These are phyloP conservation scores for Zaprionus lineosus DNA, from an alignment of 2,888 invertebrate species.

Conservation along the genomic window DNA sequence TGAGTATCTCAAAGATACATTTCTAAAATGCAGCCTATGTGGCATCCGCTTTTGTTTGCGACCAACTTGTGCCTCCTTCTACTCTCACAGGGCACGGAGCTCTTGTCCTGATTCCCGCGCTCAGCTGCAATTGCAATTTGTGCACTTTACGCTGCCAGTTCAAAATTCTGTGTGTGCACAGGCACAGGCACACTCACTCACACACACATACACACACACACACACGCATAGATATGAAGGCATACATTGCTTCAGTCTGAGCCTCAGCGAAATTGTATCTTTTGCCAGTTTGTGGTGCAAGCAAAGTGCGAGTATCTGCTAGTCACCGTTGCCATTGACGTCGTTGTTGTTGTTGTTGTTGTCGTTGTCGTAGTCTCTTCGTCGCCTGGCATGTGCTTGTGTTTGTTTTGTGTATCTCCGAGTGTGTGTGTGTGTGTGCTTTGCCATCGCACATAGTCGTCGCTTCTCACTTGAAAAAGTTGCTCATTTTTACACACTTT, in stretches of 20 bases:
- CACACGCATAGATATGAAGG: conserved; percentile 2
- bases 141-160: conserved; percentile 66
- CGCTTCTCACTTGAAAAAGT: conserved; percentile 73
- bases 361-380: conserved; percentile 27
- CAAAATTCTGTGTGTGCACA: conserved; percentile 46
- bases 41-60: conserved; percentile 11
- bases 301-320: conserved; percentile 29
- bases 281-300: conserved; percentile 50
- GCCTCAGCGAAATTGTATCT: conserved; percentile 60
- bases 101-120: conserved; percentile 66
- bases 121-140: conserved; percentile 68
- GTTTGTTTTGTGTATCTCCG: conserved; percentile 9
- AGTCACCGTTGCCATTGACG: conserved; percentile 39
- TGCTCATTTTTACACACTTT: conserved; percentile 75
- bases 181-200: conserved; percentile 8
- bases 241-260: conserved; percentile 25
- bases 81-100: conserved; percentile 10
- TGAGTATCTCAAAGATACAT: neutral
- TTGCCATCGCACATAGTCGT: conserved; percentile 54
- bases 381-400: conserved; percentile 12
- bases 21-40: neutral
- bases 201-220: conserved; percentile 6
- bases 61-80: too few species aligned
- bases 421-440: conserved; percentile 12
- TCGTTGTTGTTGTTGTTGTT: conserved; percentile 17